Evolutionary conservation across 2,888 invertebrate genomes (phyloP).

Genomic region (Ophion costatus): DNA sequence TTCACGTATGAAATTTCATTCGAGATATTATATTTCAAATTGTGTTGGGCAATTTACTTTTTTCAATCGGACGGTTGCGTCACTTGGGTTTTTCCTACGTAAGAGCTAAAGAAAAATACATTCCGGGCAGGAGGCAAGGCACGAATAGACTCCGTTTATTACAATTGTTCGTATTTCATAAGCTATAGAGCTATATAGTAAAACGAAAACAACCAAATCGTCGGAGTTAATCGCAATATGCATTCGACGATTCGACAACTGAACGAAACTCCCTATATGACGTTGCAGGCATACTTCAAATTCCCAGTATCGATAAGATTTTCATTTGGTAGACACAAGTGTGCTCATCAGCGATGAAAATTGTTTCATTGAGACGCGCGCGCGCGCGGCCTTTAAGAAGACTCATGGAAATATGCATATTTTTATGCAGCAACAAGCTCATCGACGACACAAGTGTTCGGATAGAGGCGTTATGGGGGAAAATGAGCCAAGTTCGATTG

Average conservation of each 20-base stretch:
- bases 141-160: not conserved
- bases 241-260: not conserved
- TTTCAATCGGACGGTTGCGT: no score
- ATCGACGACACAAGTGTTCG: not conserved
- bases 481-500: constrained; percentile 16
- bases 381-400: no score
- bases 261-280: not conserved
- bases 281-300: not conserved
- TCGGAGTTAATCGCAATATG: not conserved
- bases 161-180: not conserved
- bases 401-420: not conserved
- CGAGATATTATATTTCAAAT: no score
- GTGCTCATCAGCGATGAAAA: not conserved
- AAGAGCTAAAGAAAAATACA: no score
- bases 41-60: no score
- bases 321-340: not conserved
- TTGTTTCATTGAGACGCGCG: not conserved
- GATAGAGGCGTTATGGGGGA: constrained; percentile 9
- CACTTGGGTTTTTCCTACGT: no score
- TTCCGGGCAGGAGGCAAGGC: no score
- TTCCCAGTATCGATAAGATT: not conserved
- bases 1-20: no score
- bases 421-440: constrained; percentile 7
- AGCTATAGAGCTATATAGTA: not conserved
- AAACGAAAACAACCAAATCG: not conserved